Conservation (phyloP, 2,113 vertebrate species). For the Acanthisitta chloris region DNA sequence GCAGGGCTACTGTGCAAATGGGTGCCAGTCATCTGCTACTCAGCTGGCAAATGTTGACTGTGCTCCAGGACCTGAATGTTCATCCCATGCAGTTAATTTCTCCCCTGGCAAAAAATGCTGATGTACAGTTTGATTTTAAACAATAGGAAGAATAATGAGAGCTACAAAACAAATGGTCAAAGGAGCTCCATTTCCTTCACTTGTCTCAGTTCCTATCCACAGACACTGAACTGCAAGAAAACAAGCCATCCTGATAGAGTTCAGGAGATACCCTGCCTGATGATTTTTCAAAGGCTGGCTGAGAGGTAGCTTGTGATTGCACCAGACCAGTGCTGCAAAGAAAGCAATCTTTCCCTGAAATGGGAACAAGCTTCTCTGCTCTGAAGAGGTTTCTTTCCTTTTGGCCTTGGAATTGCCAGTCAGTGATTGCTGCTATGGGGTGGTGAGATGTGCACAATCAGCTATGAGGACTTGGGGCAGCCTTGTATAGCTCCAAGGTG, state of each 20-base stretch:
- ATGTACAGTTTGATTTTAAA: not conserved
- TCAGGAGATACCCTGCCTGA: not conserved
- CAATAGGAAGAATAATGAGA: not conserved
- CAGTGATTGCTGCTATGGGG: not conserved
- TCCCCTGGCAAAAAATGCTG: not conserved
- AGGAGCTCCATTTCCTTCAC: not conserved
- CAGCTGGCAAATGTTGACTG: not conserved
- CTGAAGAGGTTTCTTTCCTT: not conserved
- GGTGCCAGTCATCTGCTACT: slow-evolving; percentile 32
- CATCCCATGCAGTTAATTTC: not conserved
- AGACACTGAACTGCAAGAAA: not conserved
- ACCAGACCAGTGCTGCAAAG: not conserved
- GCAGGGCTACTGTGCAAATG: not conserved
- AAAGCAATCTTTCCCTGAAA: not conserved
- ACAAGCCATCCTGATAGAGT: not conserved
- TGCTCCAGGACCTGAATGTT: not conserved
- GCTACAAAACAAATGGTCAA: not conserved
- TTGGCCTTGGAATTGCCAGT: not conserved
- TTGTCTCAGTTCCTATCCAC: not conserved
- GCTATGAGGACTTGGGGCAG: not conserved
- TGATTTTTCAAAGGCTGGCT: not conserved
- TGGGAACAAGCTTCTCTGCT: not conserved
- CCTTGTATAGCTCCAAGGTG: not conserved
- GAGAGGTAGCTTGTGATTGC: not conserved
- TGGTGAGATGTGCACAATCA: not conserved